These are phyloP conservation scores for Hypocryptadius cinnamomeus DNA, from an alignment of 2,113 vertebrate genomes.

Conservation along the genomic window DNA sequence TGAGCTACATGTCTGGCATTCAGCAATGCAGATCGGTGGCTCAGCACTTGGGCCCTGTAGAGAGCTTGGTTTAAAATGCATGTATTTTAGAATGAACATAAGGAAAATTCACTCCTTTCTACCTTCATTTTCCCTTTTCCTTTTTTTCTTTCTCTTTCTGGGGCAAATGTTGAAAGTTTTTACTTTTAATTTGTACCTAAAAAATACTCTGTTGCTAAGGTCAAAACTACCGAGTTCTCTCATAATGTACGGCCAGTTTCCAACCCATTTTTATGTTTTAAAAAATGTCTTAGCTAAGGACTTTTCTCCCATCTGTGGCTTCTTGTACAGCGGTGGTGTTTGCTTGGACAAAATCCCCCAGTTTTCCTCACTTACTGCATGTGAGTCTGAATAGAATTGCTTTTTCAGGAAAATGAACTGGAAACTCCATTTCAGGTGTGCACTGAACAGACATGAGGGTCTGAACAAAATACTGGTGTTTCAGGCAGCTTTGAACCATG, in stretches of 20 bases:
- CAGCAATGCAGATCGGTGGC: constrained; percentile 5
- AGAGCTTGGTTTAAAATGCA: not conserved
- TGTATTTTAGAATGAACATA: not conserved
- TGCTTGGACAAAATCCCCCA: not conserved
- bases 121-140: not conserved
- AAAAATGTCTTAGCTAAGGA: not conserved
- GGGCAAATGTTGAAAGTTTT: not conserved
- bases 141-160: not conserved
- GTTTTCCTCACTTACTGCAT: not conserved
- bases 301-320: not conserved
- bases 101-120: not conserved
- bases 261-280: not conserved
- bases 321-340: not conserved
- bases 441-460: not conserved
- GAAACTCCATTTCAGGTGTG: not conserved
- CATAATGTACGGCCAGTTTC: not conserved
- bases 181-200: not conserved
- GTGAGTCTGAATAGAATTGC: not conserved
- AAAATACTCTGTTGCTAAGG: not conserved
- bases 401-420: not conserved
- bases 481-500: not conserved
- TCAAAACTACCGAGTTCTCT: not conserved
- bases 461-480: not conserved
- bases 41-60: not conserved
- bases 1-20: not conserved